Base-by-base conservation (phyloP, 1,140 invertebrate genomes). In the Trichomalopsis sarcophagae region DNA sequence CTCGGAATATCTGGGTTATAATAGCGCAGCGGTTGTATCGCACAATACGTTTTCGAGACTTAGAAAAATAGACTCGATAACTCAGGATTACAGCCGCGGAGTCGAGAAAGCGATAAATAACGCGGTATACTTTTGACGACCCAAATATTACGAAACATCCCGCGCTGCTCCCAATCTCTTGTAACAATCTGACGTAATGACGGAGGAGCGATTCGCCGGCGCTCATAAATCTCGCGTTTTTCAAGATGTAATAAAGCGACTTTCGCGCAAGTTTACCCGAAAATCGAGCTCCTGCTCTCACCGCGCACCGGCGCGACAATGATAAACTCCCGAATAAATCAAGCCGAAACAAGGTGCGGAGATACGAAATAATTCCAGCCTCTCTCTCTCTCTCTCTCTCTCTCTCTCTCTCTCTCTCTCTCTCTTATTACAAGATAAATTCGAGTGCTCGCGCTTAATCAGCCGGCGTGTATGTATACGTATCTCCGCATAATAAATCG, bases 401-500 rank as follows among this genome's bases (percentile, higher is more conserved):
- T 5, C 3, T 36, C 0, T 66, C 13, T 13, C 10, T 55, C 36
- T 73, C 27, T 6, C 33, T 6, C 33, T 36, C 5, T 66, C n/a
- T 13, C 10, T 55, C 36, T 73, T 55, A 74, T 55, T 74, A 82
- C 71, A 62, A 47, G 80, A 82, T 74, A 82, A 79, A 81, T 44
- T 81, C 23, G 23, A 50, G n/a, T 13, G 9, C 3, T 44, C 80
- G 69, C 47, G 6, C 44, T 82, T 82, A 76, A 82, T 82, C 81
- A 62, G 50, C 50, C 50, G n/a, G 5, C 55, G 55, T n/a, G 1
- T 62, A 10, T 9, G 40, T 44, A 44, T 40, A 40, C 7, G 0
- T 2, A 21, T 55, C 68, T 75, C 40, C 66, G 73, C 36, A 66
- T 44, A 76, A 82, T 82, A 76, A 82, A 82, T 82, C 74, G 74